Evolutionary conservation across 2,888 invertebrate species (phyloP).

Genomic region (Desoria tigrina): DNA sequence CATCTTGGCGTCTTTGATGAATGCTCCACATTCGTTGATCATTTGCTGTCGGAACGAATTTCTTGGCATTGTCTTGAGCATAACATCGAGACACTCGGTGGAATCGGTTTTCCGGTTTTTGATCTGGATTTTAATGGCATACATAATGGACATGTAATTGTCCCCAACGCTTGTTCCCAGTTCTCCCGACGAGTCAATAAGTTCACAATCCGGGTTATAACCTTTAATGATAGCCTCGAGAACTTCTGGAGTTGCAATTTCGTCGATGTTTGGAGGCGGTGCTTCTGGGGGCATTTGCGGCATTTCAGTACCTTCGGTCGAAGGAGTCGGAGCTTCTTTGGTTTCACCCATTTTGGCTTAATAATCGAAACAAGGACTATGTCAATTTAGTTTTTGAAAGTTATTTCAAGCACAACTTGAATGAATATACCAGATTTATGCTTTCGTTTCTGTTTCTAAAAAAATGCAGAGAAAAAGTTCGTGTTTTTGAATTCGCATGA

Average conservation of each 20-base stretch:
- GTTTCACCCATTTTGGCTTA: no score
- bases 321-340: no score
- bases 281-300: constrained; percentile 9
- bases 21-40: constrained; percentile 37
- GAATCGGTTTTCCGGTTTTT: constrained; percentile 23
- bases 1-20: constrained; percentile 36
- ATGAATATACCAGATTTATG: no score
- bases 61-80: constrained; percentile 44
- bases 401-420: no score
- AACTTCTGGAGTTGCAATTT: constrained; percentile 47
- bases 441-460: no score
- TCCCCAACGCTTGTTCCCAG: constrained; percentile 45
- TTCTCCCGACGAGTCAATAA: constrained; percentile 36
- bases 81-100: constrained; percentile 24
- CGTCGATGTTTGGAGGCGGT: constrained; percentile 44
- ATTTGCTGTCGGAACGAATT: constrained; percentile 34
- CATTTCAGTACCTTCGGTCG: no score
- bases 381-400: no score
- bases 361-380: no score
- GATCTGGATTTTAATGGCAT: constrained; percentile 39
- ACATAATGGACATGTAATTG: constrained; percentile 52
- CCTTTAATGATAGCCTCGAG: constrained; percentile 39
- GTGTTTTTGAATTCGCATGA: no score
- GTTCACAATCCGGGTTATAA: constrained; percentile 34
- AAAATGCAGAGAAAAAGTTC: no score